These are phyloP conservation scores for Pandemis cinnamomeana DNA, from an alignment of 2,888 invertebrate genomes.

Conservation along the genomic window DNA sequence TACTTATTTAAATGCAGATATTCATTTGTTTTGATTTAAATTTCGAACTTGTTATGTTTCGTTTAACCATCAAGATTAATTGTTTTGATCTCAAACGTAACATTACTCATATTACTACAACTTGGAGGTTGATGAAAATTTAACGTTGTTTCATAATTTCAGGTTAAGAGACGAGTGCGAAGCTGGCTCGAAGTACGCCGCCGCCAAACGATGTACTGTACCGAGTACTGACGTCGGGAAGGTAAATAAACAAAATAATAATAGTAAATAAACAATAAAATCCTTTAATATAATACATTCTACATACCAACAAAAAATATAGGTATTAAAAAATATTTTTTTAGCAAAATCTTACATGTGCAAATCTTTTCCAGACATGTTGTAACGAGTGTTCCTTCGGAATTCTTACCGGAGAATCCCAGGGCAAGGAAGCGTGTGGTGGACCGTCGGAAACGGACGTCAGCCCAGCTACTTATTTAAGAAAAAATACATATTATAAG, in stretches of 20 bases:
- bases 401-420: slow-evolving; percentile 59
- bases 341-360: too few relatives aligned
- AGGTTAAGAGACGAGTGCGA: slow-evolving; percentile 67
- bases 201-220: slow-evolving; percentile 58
- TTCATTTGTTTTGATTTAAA: background rate
- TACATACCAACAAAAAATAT: too few relatives aligned
- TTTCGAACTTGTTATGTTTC: background rate
- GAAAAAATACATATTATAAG: slow-evolving; percentile 63
- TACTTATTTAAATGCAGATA: too few relatives aligned
- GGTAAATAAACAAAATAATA: slow-evolving; percentile 50
- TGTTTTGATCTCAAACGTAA: background rate
- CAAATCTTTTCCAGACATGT: slow-evolving; percentile 58
- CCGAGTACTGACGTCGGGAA: slow-evolving; percentile 66
- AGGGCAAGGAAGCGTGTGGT: slow-evolving; percentile 62
- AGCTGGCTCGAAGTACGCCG: slow-evolving; percentile 63
- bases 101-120: background rate
- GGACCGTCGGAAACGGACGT: slow-evolving; percentile 51
- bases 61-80: background rate
- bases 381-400: slow-evolving; percentile 76
- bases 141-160: slow-evolving; percentile 43
- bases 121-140: background rate
- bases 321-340: too few relatives aligned
- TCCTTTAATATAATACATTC: too few relatives aligned
- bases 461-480: slow-evolving; percentile 54
- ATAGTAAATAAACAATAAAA: too few relatives aligned